Evolutionary conservation across 2,797 vertebrate genomes (phyloP).

Genomic region (Sciurus vulgaris): DNA sequence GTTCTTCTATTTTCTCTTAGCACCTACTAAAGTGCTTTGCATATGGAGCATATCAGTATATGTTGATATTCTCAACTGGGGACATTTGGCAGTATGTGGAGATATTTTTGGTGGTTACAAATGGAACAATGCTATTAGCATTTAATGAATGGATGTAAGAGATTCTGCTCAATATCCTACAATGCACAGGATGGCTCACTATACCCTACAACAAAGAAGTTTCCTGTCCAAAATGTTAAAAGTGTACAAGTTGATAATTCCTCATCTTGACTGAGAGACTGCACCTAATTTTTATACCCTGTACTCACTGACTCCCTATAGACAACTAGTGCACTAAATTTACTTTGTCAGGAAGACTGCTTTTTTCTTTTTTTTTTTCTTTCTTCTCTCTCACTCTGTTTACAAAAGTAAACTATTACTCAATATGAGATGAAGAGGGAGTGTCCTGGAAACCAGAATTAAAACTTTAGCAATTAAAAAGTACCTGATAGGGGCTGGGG

Average conservation of each 20-base stretch:
- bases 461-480: slow-evolving; percentile 6
- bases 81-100: not conserved
- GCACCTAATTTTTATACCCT: slow-evolving; percentile 17
- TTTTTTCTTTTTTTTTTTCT: not conserved
- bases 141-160: too few relatives aligned
- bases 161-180: not conserved
- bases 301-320: not conserved
- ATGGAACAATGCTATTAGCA: not conserved
- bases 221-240: not conserved
- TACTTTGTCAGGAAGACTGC: not conserved
- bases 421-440: not conserved
- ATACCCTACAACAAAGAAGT: not conserved
- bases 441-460: not conserved
- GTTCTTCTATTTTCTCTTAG: not conserved
- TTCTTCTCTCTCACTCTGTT: not conserved
- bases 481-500: not conserved
- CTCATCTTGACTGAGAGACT: not conserved
- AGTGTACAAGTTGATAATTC: not conserved
- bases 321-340: not conserved
- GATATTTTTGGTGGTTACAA: not conserved
- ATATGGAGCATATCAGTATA: not conserved
- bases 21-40: slow-evolving; percentile 33
- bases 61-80: slow-evolving; percentile 27
- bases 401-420: not conserved
- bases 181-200: not conserved